These are phyloP conservation scores for Turritopsis rubra DNA, from an alignment of 30 jellyfish, hydroid and myxozoan genomes.

Conservation along the genomic window DNA sequence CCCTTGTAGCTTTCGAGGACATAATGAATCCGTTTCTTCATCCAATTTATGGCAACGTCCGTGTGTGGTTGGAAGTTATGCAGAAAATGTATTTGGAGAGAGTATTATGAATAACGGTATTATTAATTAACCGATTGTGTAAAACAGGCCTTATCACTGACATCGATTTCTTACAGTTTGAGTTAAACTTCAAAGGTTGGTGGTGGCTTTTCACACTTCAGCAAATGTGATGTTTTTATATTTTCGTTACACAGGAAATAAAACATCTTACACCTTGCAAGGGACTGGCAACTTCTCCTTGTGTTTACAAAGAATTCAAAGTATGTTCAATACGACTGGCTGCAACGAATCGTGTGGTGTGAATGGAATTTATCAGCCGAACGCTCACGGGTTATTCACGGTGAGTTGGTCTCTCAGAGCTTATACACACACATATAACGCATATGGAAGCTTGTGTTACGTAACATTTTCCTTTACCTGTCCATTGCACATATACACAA, in stretches of 20 bases:
- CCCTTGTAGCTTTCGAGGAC: conserved; percentile 18
- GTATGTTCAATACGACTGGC: conserved; percentile 16
- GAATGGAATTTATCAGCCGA: background rate
- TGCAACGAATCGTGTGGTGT: background rate
- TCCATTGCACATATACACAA: no score
- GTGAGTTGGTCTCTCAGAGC: no score
- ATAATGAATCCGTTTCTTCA: background rate
- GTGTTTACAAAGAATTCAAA: conserved; percentile 5
- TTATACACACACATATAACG: no score
- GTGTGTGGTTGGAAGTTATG: conserved; percentile 17
- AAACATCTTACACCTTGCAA: background rate
- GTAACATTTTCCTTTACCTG: no score
- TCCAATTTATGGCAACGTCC: background rate
- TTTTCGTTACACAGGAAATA: no score
- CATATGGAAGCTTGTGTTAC: no score
- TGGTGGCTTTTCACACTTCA: background rate
- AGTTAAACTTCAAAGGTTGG: background rate
- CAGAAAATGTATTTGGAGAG: conserved; percentile 14
- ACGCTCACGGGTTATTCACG: conserved; percentile 9
- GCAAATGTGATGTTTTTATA: background rate
- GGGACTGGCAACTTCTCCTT: conserved; percentile 13
- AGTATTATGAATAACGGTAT: background rate
- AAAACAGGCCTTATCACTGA: background rate
- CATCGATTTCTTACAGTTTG: background rate
- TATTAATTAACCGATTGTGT: background rate